A percentile compares a stretch with the other conserved stretches of the same genome.
Evolutionary conservation across 1,140 invertebrate genomes (phyloP).

Genomic region (Polypedilum vanderplanki): DNA sequence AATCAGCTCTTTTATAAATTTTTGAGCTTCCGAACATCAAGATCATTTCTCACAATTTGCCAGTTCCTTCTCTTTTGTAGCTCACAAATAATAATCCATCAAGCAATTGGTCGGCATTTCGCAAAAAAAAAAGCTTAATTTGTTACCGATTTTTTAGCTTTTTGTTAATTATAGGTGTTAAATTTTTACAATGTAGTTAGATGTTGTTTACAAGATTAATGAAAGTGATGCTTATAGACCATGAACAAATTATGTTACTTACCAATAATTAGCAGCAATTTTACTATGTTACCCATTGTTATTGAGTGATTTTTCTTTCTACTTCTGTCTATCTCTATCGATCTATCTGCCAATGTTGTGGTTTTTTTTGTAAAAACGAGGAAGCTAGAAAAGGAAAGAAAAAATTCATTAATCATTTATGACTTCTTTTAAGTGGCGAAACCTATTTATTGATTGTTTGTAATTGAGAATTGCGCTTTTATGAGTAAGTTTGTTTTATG

Average conservation of each 20-base stretch:
- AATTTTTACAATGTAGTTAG: not conserved
- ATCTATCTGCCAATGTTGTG: not conserved
- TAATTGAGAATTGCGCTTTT: too few relatives aligned
- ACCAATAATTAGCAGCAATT: constrained; percentile 21
- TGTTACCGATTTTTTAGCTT: constrained; percentile 10
- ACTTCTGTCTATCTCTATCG: not conserved
- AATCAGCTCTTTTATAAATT: too few relatives aligned
- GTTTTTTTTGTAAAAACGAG: not conserved
- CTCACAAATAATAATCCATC: too few relatives aligned
- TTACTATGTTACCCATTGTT: constrained; percentile 14
- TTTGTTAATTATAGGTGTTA: constrained; percentile 19
- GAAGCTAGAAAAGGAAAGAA: not conserved
- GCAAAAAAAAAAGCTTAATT: not conserved
- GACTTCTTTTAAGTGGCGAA: too few relatives aligned
- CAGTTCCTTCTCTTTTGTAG: too few relatives aligned
- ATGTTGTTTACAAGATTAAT: constrained; percentile 23
- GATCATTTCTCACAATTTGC: not conserved
- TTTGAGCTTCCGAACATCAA: not conserved
- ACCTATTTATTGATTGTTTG: too few relatives aligned
- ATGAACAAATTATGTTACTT: constrained; percentile 24
- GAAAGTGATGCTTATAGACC: not conserved
- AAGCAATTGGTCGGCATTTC: too few relatives aligned
- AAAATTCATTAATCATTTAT: not conserved
- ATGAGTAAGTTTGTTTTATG: too few relatives aligned
- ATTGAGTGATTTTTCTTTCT: not conserved